These are phyloP conservation scores for Sitodiplosis mosellana DNA, from an alignment of 1,140 invertebrate genomes.

Conservation along the genomic window DNA sequence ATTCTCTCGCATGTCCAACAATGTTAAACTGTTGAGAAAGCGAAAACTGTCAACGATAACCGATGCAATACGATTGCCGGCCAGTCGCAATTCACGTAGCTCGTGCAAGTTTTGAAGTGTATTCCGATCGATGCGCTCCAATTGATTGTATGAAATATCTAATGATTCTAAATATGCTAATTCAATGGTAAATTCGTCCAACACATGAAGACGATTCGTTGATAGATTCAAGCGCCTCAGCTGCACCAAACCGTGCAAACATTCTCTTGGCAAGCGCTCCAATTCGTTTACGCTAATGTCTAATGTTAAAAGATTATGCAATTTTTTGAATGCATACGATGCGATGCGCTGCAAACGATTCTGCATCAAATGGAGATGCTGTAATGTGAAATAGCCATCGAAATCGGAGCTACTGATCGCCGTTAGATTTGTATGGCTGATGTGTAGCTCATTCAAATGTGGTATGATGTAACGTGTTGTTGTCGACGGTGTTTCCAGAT, in stretches of 20 bases:
- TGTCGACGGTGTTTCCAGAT: slow-evolving; percentile 12
- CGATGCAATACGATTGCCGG: slow-evolving; percentile 62
- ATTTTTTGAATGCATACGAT: slow-evolving; percentile 60
- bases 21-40: slow-evolving; percentile 53
- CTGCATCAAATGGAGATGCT: slow-evolving; percentile 49
- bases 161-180: slow-evolving; percentile 55
- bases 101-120: slow-evolving; percentile 56
- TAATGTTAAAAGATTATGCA: slow-evolving; percentile 55
- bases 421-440: slow-evolving; percentile 63
- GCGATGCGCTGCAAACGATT: slow-evolving; percentile 67
- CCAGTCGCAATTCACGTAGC: slow-evolving; percentile 55
- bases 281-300: slow-evolving; percentile 70
- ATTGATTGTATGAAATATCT: slow-evolving; percentile 69
- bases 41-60: slow-evolving; percentile 62
- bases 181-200: slow-evolving; percentile 67
- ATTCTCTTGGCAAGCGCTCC: slow-evolving; percentile 67
- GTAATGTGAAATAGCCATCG: slow-evolving; percentile 60
- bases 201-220: slow-evolving; percentile 57
- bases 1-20: slow-evolving; percentile 71
- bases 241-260: slow-evolving; percentile 56
- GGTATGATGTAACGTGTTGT: slow-evolving; percentile 17
- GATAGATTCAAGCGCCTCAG: slow-evolving; percentile 62
- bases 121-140: slow-evolving; percentile 52
- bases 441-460: slow-evolving; percentile 59
- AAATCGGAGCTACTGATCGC: slow-evolving; percentile 77